These are phyloP conservation scores for Aricia artaxerxes DNA, from an alignment of 2,888 invertebrate species.

Conservation along the genomic window DNA sequence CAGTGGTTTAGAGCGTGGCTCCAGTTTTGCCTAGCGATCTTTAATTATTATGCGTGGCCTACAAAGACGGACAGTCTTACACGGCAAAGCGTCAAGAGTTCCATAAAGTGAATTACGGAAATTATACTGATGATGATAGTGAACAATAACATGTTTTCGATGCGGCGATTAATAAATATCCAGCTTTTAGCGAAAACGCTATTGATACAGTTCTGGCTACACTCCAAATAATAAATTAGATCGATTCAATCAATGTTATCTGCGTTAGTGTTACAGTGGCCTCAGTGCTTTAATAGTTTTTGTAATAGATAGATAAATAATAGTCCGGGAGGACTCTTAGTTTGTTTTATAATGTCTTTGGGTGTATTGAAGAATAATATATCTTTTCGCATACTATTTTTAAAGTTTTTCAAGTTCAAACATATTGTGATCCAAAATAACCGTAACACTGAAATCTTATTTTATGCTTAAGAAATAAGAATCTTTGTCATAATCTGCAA, in stretches of 20 bases:
- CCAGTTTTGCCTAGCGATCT: too few species aligned
- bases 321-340: not conserved
- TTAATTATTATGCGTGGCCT: too few species aligned
- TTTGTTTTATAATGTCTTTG: not conserved
- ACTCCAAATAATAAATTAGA: conserved; percentile 15
- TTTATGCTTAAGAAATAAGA: too few species aligned
- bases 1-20: too few species aligned
- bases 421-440: too few species aligned
- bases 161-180: conserved; percentile 22
- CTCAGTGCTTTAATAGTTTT: not conserved
- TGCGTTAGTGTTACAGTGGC: not conserved
- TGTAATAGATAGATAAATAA: not conserved
- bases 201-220: not conserved
- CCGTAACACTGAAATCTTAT: too few species aligned
- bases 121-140: not conserved
- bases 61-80: too few species aligned
- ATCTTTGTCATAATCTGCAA: too few species aligned
- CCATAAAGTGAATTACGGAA: too few species aligned
- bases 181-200: conserved; percentile 21
- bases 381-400: too few species aligned
- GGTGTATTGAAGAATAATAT: not conserved
- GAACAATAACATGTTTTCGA: not conserved
- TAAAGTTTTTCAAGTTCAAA: too few species aligned
- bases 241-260: conserved; percentile 13
- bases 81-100: too few species aligned